A percentile compares a stretch with the other conserved stretches of the same genome.
These are phyloP conservation scores for Rhynchotus rufescens DNA, from an alignment of 2,797 vertebrate species.

Conservation along the genomic window DNA sequence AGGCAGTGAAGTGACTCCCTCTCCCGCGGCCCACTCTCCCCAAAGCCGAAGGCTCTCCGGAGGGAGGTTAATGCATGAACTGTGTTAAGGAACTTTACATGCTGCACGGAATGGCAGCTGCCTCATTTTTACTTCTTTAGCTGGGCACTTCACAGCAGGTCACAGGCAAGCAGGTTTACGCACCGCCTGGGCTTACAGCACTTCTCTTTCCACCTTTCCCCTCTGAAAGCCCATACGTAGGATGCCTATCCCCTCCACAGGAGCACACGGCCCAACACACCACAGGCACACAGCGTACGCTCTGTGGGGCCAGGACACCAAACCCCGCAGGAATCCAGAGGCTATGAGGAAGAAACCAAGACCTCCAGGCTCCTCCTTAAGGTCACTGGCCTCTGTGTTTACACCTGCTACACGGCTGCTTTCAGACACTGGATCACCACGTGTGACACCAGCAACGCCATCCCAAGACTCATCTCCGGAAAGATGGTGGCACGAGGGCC, in stretches of 20 bases:
- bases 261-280: no score
- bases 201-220: background rate
- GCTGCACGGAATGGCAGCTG: background rate
- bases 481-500: background rate
- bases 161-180: background rate
- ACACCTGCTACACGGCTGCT: background rate
- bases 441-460: no score
- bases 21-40: background rate
- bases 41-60: background rate
- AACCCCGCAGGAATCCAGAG: background rate
- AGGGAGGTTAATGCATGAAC: background rate
- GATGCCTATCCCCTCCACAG: background rate
- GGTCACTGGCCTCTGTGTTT: no score
- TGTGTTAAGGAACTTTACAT: fast-evolving
- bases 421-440: background rate
- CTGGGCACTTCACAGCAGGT: background rate
- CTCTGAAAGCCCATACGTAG: background rate
- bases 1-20: background rate
- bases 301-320: no score
- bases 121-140: background rate
- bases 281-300: no score
- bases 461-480: background rate
- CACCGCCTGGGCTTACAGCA: no score
- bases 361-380: no score
- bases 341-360: background rate